Percentiles rank a stretch among this genome's conserved stretches.
Evolutionary conservation across 2,888 invertebrate species (phyloP).

Genomic region (Orgyia antiqua): DNA sequence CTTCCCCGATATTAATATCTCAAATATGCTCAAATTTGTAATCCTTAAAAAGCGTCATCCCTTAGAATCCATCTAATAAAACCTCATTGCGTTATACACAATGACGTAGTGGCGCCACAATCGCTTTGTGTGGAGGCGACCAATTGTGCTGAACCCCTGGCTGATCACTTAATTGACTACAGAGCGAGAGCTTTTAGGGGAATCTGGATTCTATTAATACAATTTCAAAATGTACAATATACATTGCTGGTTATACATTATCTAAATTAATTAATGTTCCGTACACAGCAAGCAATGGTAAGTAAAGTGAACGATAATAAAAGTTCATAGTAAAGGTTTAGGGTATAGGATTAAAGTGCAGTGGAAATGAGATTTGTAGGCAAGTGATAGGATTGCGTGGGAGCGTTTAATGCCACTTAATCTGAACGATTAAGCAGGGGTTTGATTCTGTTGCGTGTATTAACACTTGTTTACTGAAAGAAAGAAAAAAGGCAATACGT

Average conservation of each 20-base stretch:
- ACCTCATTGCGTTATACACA: constrained; percentile 44
- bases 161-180: constrained; percentile 76
- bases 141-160: constrained; percentile 74
- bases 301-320: neutral
- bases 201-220: constrained; percentile 20
- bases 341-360: constrained; percentile 60
- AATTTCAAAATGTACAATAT: constrained; percentile 10
- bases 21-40: constrained; percentile 34
- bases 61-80: constrained; percentile 58
- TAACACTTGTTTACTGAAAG: neutral
- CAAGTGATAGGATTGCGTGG: constrained; percentile 65
- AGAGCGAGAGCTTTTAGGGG: constrained; percentile 57
- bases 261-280: no score
- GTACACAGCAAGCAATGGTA: constrained; percentile 23
- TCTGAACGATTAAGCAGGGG: constrained; percentile 56
- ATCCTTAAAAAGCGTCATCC: constrained; percentile 48
- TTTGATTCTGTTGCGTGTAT: constrained; percentile 24
- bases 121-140: constrained; percentile 70
- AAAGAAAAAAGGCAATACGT: no score
- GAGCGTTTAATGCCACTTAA: constrained; percentile 62
- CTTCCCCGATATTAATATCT: constrained; percentile 26
- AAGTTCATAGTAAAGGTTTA: constrained; percentile 9
- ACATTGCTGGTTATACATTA: constrained; percentile 26
- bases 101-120: constrained; percentile 47
- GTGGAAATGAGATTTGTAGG: constrained; percentile 68